A percentile compares a stretch with the other conserved stretches of the same genome.
Conservation (phyloP, 2,888 invertebrate genomes). For the Meteorus colon region DNA sequence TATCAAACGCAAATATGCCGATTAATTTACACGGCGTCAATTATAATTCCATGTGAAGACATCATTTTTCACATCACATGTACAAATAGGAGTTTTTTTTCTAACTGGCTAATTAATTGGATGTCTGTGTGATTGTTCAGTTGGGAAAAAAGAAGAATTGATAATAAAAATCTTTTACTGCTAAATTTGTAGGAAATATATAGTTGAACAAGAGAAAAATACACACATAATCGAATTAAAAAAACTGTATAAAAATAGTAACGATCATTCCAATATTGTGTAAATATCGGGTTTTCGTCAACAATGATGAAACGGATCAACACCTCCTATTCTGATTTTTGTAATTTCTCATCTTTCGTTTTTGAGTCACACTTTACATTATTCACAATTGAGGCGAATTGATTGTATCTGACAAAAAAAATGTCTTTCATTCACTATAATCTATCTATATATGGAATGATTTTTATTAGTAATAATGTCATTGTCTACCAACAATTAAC, state of each 20-base stretch:
- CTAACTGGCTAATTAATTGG: slow-evolving; percentile 11
- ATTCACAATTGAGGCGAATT: not conserved
- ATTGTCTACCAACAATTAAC: slow-evolving; percentile 21
- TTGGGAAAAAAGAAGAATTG: not conserved
- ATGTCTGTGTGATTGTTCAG: slow-evolving; percentile 10
- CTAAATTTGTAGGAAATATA: slow-evolving; percentile 3
- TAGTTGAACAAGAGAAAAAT: slow-evolving; percentile 6
- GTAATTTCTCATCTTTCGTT: not conserved
- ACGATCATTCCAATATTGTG: slow-evolving; percentile 11
- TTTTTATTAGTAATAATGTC: slow-evolving; percentile 1
- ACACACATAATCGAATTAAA: not conserved
- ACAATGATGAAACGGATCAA: not conserved
- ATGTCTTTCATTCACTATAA: slow-evolving; percentile 10
- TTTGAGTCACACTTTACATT: not conserved
- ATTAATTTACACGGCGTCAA: slow-evolving; percentile 85
- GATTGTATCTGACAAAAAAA: not conserved
- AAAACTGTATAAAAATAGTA: slow-evolving; percentile 8
- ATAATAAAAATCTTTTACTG: not conserved
- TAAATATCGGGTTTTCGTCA: not conserved
- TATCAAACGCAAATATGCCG: slow-evolving; percentile 79
- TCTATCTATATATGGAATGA: slow-evolving; percentile 17
- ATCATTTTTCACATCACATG: slow-evolving; percentile 47
- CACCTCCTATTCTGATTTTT: not conserved
- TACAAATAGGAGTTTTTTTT: slow-evolving; percentile 50
- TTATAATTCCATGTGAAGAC: slow-evolving; percentile 83